Conservation (phyloP, 2,113 vertebrate genomes). For the Vulpes ferrilata region DNA sequence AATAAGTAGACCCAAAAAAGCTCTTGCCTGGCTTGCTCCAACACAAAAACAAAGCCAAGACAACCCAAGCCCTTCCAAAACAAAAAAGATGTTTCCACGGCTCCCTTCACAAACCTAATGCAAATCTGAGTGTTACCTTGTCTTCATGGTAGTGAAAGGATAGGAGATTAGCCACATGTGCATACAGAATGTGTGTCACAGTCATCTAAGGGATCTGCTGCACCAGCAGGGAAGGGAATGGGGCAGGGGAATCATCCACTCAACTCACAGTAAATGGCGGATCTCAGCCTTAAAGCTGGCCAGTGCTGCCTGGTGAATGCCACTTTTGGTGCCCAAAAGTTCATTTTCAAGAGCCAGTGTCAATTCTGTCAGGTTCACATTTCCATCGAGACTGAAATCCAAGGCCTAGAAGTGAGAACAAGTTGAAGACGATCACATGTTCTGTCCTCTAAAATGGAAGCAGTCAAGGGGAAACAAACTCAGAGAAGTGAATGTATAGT, state of each 20-base stretch:
- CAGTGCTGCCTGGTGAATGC: conserved; percentile 94
- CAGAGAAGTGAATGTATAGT: not conserved
- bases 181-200: not conserved
- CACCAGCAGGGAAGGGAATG: fast-evolving
- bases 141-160: not conserved
- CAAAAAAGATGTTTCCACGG: not conserved
- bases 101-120: not conserved
- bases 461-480: not conserved
- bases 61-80: not conserved
- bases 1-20: not conserved
- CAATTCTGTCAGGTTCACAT: conserved; percentile 93
- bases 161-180: not conserved
- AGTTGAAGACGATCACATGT: not conserved
- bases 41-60: conserved; percentile 62
- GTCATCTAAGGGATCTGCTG: not conserved
- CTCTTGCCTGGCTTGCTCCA: conserved; percentile 38
- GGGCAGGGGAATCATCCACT: fast-evolving
- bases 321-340: conserved; percentile 94
- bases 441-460: not conserved
- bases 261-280: conserved; percentile 94
- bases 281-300: conserved; percentile 97
- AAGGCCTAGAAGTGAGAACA: conserved; percentile 90
- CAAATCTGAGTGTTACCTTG: not conserved
- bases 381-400: conserved; percentile 94
- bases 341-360: conserved; percentile 95